These are phyloP conservation scores for Lonchura striata DNA, from an alignment of 2,113 vertebrate genomes.

Conservation along the genomic window DNA sequence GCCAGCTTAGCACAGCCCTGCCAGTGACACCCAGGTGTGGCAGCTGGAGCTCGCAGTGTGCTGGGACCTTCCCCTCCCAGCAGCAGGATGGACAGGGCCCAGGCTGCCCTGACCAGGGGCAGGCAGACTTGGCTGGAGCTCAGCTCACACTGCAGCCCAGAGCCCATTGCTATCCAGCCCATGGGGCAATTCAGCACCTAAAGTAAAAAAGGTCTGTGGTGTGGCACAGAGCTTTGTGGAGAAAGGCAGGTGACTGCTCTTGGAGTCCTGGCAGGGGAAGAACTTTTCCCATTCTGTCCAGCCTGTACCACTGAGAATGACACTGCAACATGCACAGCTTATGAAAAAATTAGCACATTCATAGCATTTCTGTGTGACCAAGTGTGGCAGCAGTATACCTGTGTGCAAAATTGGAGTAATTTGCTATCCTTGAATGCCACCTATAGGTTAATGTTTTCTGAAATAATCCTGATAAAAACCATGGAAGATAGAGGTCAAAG, in stretches of 20 bases:
- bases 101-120: background rate
- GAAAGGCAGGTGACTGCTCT: background rate
- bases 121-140: background rate
- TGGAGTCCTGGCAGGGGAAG: fast-evolving
- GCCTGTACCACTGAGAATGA: background rate
- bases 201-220: background rate
- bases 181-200: background rate
- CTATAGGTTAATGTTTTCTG: conserved; percentile 44
- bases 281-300: background rate
- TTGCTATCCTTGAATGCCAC: conserved; percentile 62
- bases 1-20: background rate
- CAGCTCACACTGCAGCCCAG: fast-evolving
- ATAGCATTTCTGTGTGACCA: background rate
- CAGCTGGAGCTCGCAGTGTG: background rate
- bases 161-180: background rate
- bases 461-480: background rate
- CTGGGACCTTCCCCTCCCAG: background rate
- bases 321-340: background rate
- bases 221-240: background rate
- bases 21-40: background rate
- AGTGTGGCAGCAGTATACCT: background rate
- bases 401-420: background rate
- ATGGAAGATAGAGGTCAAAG: background rate
- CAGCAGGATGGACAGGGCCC: fast-evolving
- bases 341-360: background rate